Evolutionary conservation across 2,888 invertebrate species (phyloP), one percentile per base, ranked within the genome.

Genomic region (Kryphioiulus occultus): DNA sequence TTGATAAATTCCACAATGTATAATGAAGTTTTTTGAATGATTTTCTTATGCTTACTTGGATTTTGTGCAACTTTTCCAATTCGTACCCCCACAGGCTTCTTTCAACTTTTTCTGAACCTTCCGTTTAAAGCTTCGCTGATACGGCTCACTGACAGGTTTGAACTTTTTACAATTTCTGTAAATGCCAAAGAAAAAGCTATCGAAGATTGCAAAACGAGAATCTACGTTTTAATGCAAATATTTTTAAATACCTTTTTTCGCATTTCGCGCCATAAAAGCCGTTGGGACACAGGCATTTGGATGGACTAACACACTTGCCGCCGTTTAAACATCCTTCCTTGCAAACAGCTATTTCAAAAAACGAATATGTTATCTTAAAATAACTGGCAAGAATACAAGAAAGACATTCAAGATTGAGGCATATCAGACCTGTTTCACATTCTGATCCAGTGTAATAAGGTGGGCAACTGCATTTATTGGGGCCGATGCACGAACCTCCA

Each of bases 31-130:
- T 53, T 47, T 26, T 30, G 4, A 53, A 78, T 7, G 59, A 17
- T 26, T 59, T 53, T 53, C 9, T 19, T 84, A 9, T 19, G 85
- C 53, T 44, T 86, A 88, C 88, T 83, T 86, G 59, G 88, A 82
- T 47, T 88, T 88, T 78, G 88, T 68, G 47, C 88, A 88, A 19
- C 35, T 87, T 85, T 87, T 87, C 87, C 87, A 87, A 47, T 53
- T 86, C 86, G 35, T 86, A 68, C 42, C n/a, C 22, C 86, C 86
- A 44, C 88, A 88, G 39, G 86, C 39, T 44, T 88, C 88, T n/a
- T 86, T 88, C 7, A 47, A 19, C 44, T 42, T 26, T 26, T 88
- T 35, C 78, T 86, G 42, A 22, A 88, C 86, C 44, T 86, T 86
- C 44, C 59, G 87, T 42, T 88, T 88, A 30, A 78, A 88, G 68